A percentile compares a stretch with the other conserved stretches of the same genome.
Conservation (phyloP, 2,888 invertebrate species). For the Cosmia trapezina region DNA sequence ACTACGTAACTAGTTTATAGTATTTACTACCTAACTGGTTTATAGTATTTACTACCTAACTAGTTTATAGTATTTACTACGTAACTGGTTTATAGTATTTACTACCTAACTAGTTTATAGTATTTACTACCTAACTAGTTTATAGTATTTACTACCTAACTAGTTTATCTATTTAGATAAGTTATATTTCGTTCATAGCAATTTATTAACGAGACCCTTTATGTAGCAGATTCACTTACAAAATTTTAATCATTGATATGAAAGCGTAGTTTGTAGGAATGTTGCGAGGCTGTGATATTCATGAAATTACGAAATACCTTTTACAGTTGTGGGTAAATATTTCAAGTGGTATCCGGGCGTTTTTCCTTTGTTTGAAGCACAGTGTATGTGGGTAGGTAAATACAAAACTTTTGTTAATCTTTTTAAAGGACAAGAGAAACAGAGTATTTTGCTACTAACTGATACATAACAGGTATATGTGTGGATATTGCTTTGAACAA, state of each 20-base stretch:
- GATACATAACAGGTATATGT: background rate
- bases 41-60: background rate
- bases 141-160: background rate
- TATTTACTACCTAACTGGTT: background rate
- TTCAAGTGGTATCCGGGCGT: background rate
- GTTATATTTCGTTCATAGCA: no score
- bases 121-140: background rate
- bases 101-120: background rate
- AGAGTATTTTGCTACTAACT: background rate
- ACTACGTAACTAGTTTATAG: background rate
- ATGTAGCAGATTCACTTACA: background rate
- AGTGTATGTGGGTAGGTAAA: slow-evolving; percentile 38
- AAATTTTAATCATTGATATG: no score
- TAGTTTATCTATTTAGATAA: background rate
- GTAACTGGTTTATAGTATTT: no score
- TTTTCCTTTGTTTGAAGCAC: background rate
- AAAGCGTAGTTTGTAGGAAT: background rate
- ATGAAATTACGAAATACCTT: background rate
- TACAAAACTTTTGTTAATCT: slow-evolving; percentile 12
- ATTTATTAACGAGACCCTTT: no score
- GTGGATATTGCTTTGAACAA: background rate
- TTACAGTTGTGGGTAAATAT: background rate
- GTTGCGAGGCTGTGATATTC: background rate
- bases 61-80: no score
- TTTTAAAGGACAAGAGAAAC: slow-evolving; percentile 4